These are phyloP conservation scores for Poecilia picta DNA, from an alignment of 2,797 vertebrate species.

Conservation along the genomic window DNA sequence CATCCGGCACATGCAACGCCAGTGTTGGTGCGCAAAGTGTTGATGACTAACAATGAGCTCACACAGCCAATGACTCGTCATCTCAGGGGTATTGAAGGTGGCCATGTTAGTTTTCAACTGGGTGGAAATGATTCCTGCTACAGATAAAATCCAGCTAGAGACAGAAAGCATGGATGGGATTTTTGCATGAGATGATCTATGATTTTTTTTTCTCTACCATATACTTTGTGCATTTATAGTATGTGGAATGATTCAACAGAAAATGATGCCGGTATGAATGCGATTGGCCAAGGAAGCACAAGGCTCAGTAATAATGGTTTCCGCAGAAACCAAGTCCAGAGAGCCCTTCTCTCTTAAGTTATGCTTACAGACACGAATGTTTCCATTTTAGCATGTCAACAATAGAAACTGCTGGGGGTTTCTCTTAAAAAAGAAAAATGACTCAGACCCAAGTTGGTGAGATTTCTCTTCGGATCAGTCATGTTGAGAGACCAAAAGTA, in stretches of 20 bases:
- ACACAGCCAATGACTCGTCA: background rate
- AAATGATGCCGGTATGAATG: background rate
- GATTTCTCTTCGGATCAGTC: background rate
- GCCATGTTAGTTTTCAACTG: constrained; percentile 2
- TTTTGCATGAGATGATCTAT: background rate
- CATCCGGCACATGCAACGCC: constrained; percentile 44
- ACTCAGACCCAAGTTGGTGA: background rate
- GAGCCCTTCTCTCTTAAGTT: background rate
- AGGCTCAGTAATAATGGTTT: background rate
- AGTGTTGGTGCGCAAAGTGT: constrained; percentile 23
- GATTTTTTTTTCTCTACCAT: background rate
- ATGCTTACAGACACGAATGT: background rate
- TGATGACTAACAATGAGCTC: constrained; percentile 27
- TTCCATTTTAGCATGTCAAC: background rate
- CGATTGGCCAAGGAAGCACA: background rate
- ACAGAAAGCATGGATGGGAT: background rate
- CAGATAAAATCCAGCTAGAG: background rate
- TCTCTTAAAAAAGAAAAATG: background rate
- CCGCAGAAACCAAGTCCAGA: background rate
- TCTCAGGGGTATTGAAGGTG: constrained; percentile 8
- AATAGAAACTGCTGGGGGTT: background rate
- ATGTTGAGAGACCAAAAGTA: background rate
- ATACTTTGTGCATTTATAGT: background rate
- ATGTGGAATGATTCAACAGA: background rate
- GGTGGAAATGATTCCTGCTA: background rate